A percentile compares a stretch with the other conserved stretches of the same genome.
These are phyloP conservation scores for Micrasema longulum DNA, from an alignment of 1,140 invertebrate species.

Conservation along the genomic window DNA sequence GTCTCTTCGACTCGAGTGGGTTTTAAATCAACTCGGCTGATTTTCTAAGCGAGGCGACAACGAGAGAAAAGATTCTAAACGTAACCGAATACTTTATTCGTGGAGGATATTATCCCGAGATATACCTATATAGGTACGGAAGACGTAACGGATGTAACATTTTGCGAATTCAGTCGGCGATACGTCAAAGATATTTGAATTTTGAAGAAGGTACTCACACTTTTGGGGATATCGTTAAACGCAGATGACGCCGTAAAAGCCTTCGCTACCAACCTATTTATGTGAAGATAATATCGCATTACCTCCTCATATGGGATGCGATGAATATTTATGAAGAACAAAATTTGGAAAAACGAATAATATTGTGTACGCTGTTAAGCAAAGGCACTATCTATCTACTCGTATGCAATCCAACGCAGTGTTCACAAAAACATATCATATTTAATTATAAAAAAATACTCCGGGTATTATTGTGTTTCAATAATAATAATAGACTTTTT, in stretches of 20 bases:
- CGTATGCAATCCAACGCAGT: too few relatives aligned
- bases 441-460: too few relatives aligned
- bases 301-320: slow-evolving; percentile 7
- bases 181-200: slow-evolving; percentile 37
- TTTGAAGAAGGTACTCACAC: slow-evolving; percentile 11
- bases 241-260: slow-evolving; percentile 30
- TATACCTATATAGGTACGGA: not conserved
- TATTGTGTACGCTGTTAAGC: too few relatives aligned
- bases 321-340: slow-evolving; percentile 19
- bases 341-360: not conserved
- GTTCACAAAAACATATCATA: too few relatives aligned
- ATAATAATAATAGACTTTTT: too few relatives aligned
- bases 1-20: not conserved
- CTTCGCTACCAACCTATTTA: slow-evolving; percentile 3
- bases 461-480: too few relatives aligned
- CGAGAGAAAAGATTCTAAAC: slow-evolving; percentile 11
- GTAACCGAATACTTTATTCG: slow-evolving; percentile 18
- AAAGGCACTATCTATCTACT: too few relatives aligned
- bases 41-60: slow-evolving; percentile 22
- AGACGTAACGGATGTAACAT: slow-evolving; percentile 26
- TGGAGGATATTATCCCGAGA: not conserved
- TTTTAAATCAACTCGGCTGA: slow-evolving; percentile 13
- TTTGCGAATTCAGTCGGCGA: slow-evolving; percentile 25
- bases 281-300: slow-evolving; percentile 6
- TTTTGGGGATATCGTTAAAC: slow-evolving; percentile 30